A percentile compares a stretch with the other conserved stretches of the same genome.
Conservation (phyloP, 2,888 invertebrate genomes). For the Drosophila nigricruria region DNA sequence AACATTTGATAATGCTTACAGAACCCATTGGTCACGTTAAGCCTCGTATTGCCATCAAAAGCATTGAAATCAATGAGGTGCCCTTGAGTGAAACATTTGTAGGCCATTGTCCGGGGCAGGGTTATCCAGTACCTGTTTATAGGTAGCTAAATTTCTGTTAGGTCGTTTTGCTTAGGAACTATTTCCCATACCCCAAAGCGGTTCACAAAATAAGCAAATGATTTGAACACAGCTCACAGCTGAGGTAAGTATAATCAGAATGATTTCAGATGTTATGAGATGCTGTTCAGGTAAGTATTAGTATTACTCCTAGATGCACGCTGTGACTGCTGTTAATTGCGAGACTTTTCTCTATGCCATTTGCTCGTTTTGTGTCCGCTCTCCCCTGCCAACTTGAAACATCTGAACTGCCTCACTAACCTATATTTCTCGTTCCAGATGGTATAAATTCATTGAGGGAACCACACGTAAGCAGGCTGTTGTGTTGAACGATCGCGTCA, state of each 20-base stretch:
- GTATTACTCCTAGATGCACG: background rate
- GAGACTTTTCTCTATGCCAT: background rate
- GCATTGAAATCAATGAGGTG: constrained; percentile 83
- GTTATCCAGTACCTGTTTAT: constrained; percentile 88
- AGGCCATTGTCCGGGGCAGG: constrained; percentile 89
- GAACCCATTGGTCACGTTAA: constrained; percentile 84
- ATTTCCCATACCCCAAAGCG: constrained; percentile 24
- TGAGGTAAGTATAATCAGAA: constrained; percentile 53
- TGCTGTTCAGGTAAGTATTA: constrained; percentile 44
- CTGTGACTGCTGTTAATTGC: background rate
- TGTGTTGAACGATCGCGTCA: constrained; percentile 94
- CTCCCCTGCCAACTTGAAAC: constrained; percentile 5
- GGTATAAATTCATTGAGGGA: constrained; percentile 97
- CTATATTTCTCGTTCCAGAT: constrained; percentile 88
- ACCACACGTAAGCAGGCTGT: constrained; percentile 95
- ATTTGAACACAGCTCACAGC: background rate
- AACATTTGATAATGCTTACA: constrained; percentile 41
- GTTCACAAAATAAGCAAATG: constrained; percentile 57
- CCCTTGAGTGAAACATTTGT: constrained; percentile 67
- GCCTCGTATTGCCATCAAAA: constrained; percentile 82
- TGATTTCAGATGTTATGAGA: too few species aligned
- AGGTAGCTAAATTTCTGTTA: constrained; percentile 86
- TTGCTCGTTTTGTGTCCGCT: constrained; percentile 62
- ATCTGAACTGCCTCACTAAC: constrained; percentile 18
- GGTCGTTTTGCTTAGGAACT: constrained; percentile 41